Evolutionary conservation across 2,113 vertebrate genomes (phyloP).

Genomic region (Tetrao urogallus): DNA sequence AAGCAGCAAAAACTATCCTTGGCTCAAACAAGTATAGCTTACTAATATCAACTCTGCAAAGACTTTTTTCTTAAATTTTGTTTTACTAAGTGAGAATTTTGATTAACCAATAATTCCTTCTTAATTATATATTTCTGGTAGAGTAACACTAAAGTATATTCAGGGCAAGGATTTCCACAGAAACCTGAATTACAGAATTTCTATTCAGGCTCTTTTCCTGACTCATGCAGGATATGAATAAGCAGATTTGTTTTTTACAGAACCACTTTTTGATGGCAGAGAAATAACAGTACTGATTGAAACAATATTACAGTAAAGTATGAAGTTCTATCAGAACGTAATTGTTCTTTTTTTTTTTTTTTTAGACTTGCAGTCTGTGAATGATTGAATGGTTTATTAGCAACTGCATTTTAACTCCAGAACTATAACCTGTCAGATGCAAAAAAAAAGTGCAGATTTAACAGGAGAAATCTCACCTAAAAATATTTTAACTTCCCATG

Average conservation of each 20-base stretch:
- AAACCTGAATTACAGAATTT: conserved; percentile 2
- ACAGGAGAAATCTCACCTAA: not conserved
- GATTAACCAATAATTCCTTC: not conserved
- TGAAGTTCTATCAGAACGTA: not conserved
- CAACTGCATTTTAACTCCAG: not conserved
- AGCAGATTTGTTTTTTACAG: conserved; percentile 17
- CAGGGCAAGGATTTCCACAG: not conserved
- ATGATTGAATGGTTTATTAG: not conserved
- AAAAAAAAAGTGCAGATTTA: not conserved
- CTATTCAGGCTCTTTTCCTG: not conserved
- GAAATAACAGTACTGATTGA: not conserved
- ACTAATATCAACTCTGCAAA: not conserved
- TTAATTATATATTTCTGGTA: not conserved
- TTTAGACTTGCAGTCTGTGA: not conserved
- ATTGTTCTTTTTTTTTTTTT: not conserved
- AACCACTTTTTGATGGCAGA: not conserved
- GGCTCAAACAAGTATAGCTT: not conserved
- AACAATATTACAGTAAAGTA: not conserved
- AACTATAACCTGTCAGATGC: not conserved
- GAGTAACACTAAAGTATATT: not conserved
- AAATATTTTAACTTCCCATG: not conserved
- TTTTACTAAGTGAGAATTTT: not conserved
- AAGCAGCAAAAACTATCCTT: not conserved
- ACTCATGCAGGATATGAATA: conserved; percentile 14
- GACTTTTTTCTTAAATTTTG: not conserved